Conservation (phyloP, 1,140 invertebrate genomes). For the Piezodorus guildinii region DNA sequence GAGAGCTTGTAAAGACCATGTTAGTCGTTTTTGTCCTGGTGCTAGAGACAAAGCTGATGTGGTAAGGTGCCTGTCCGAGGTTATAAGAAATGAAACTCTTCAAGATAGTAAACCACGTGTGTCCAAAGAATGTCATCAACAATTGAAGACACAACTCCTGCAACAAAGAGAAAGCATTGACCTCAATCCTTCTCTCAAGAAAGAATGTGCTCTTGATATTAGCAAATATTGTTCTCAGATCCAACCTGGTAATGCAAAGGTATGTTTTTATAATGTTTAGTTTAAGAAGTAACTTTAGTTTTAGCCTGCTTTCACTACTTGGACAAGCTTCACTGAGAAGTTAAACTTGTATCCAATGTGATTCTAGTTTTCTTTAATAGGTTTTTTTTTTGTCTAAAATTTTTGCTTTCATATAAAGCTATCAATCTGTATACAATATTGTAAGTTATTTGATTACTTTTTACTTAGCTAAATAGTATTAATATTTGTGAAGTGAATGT, state of each 20-base stretch:
- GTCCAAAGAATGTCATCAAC: constrained; percentile 73
- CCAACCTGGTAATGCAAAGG: constrained; percentile 63
- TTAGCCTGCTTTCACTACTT: neutral
- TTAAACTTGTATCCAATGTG: too few relatives aligned
- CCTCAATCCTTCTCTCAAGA: constrained; percentile 67
- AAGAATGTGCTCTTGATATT: constrained; percentile 67
- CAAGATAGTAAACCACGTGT: constrained; percentile 62
- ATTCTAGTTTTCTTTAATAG: too few relatives aligned
- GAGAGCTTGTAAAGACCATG: constrained; percentile 77
- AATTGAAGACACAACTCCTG: constrained; percentile 76
- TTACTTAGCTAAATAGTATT: too few relatives aligned
- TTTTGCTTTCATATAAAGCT: too few relatives aligned
- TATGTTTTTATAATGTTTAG: constrained; percentile 37
- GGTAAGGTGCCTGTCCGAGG: constrained; percentile 80
- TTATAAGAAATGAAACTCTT: constrained; percentile 77
- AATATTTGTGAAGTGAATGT: too few relatives aligned
- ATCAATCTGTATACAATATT: too few relatives aligned
- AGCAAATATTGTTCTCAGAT: constrained; percentile 55
- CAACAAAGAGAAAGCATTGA: constrained; percentile 76
- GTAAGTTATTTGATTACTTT: too few relatives aligned
- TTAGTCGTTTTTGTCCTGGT: constrained; percentile 63
- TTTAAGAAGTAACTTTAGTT: neutral
- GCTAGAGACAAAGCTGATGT: constrained; percentile 52
- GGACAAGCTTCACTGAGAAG: too few relatives aligned
- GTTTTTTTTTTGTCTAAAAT: too few relatives aligned